These are phyloP conservation scores for Erynnis tages DNA, from an alignment of 2,888 invertebrate genomes.

Conservation along the genomic window DNA sequence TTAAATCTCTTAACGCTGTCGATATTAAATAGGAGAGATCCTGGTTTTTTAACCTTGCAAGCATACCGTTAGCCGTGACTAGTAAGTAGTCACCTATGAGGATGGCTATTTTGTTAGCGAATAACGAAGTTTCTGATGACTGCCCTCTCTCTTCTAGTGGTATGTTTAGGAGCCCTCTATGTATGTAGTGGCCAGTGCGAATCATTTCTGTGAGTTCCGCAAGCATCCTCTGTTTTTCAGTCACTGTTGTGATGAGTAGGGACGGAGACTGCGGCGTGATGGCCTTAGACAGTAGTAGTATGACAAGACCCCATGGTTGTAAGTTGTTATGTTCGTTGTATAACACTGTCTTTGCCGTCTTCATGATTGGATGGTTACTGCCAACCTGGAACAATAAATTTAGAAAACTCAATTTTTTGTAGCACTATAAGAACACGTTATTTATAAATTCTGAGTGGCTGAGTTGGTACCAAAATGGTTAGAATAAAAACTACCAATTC, in stretches of 20 bases:
- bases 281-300: constrained; percentile 90
- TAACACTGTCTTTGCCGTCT: constrained; percentile 91
- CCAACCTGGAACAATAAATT: constrained; percentile 78
- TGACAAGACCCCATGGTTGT: constrained; percentile 92
- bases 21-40: constrained; percentile 91
- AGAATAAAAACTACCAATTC: too few relatives aligned
- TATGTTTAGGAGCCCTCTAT: constrained; percentile 82
- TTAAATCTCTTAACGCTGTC: constrained; percentile 89
- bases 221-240: constrained; percentile 73
- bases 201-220: constrained; percentile 93
- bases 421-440: too few relatives aligned
- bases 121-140: constrained; percentile 86
- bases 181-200: constrained; percentile 91
- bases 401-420: too few relatives aligned
- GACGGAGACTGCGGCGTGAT: constrained; percentile 77
- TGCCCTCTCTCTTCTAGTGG: constrained; percentile 70
- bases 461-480: too few relatives aligned
- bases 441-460: too few relatives aligned
- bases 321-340: constrained; percentile 91
- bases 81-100: constrained; percentile 93
- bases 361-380: constrained; percentile 92
- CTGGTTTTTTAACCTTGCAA: constrained; percentile 86
- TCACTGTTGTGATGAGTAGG: constrained; percentile 79
- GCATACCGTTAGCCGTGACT: constrained; percentile 89
- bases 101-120: constrained; percentile 94